These are phyloP conservation scores for Drosophila neonasuta DNA, from an alignment of 2,888 invertebrate genomes.

Conservation along the genomic window DNA sequence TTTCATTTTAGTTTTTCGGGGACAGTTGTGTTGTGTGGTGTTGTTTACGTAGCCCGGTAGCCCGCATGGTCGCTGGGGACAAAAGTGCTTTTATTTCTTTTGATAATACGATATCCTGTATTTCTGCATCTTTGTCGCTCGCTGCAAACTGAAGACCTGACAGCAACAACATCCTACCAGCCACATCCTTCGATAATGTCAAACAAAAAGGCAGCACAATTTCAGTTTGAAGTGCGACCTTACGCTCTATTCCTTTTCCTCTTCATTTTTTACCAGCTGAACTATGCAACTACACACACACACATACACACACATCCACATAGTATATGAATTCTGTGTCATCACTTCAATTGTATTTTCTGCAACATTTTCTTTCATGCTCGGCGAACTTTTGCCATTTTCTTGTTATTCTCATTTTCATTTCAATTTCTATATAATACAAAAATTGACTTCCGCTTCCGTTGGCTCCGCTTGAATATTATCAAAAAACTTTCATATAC, in stretches of 20 bases:
- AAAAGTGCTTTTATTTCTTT: constrained; percentile 62
- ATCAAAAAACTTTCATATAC: constrained; percentile 39
- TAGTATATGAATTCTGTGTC: constrained; percentile 30
- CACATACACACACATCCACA: background rate
- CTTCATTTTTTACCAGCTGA: constrained; percentile 17
- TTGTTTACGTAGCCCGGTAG: constrained; percentile 50
- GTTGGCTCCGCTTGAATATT: constrained; percentile 53
- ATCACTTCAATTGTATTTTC: constrained; percentile 44
- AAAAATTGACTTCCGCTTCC: constrained; percentile 69
- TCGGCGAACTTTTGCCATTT: constrained; percentile 68
- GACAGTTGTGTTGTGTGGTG: constrained; percentile 19
- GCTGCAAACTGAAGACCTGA: constrained; percentile 31
- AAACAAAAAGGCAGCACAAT: constrained; percentile 70
- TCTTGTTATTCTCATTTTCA: constrained; percentile 58
- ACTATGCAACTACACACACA: constrained; percentile 34
- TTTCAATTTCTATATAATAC: constrained; percentile 66
- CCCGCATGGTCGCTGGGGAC: constrained; percentile 40
- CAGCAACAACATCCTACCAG: constrained; percentile 24
- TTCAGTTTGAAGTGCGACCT: constrained; percentile 71
- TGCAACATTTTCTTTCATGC: constrained; percentile 69
- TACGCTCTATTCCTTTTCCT: constrained; percentile 32
- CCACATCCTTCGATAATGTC: constrained; percentile 66
- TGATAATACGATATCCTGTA: constrained; percentile 47
- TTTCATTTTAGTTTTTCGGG: constrained; percentile 20
- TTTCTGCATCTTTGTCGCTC: constrained; percentile 34